Conservation (phyloP, 2,113 vertebrate species). For the Oryzias celebensis region DNA sequence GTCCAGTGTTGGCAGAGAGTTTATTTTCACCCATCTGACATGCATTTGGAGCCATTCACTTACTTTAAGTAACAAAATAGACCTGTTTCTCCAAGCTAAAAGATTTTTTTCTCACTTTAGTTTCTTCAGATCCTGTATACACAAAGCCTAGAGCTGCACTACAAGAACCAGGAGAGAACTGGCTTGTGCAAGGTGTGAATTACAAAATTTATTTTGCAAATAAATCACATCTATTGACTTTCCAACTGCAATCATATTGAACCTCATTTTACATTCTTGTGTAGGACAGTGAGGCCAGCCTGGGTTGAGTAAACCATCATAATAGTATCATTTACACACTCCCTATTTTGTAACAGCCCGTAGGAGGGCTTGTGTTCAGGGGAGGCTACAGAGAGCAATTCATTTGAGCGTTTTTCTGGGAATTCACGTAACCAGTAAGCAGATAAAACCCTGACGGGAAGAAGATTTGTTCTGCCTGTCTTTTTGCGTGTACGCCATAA, state of each 20-base stretch:
- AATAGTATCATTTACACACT: conserved; percentile 64
- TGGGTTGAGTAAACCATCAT: conserved; percentile 58
- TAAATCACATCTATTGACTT: conserved; percentile 68
- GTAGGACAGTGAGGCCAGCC: conserved; percentile 56
- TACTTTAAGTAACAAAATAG: not conserved
- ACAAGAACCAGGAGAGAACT: conserved; percentile 41
- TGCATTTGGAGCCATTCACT: no score
- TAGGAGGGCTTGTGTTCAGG: conserved; percentile 29
- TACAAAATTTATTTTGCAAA: conserved; percentile 61
- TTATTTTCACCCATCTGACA: no score
- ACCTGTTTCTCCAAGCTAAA: not conserved
- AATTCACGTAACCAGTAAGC: conserved; percentile 47
- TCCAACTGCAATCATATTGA: conserved; percentile 58
- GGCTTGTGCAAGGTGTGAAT: conserved; percentile 68
- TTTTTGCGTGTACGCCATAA: not conserved
- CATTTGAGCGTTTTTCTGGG: conserved; percentile 44
- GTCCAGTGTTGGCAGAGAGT: no score
- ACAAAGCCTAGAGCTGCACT: no score
- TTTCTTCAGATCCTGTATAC: no score
- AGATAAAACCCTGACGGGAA: conserved; percentile 42
- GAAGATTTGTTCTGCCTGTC: conserved; percentile 10
- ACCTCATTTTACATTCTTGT: conserved; percentile 69
- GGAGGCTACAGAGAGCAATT: conserved; percentile 50
- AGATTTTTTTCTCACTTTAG: conserved; percentile 2
- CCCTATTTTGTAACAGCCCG: conserved; percentile 47